phyloP scores from a whole-genome alignment of 2,888 invertebrate genomes.

The Napeogenes inachia region DNA sequence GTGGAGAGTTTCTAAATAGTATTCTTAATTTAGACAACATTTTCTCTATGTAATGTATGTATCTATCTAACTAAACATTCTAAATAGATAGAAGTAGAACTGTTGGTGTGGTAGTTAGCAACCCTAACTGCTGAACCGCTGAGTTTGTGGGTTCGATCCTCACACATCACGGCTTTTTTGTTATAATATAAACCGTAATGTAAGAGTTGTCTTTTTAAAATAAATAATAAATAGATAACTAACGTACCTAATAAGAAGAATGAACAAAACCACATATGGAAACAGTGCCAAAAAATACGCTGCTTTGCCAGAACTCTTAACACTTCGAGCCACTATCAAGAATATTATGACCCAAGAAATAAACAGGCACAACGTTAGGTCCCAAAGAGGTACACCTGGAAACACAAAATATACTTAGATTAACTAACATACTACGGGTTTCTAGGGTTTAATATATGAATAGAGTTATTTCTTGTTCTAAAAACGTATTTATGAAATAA shows the following conservation, averaged over 20 bases:
- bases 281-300: slow-evolving; percentile 94
- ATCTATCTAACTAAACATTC: too few relatives aligned
- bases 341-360: slow-evolving; percentile 83
- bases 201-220: too few relatives aligned
- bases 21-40: too few relatives aligned
- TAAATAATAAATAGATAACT: neutral
- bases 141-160: too few relatives aligned
- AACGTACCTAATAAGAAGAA: slow-evolving; percentile 80
- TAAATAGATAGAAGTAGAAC: too few relatives aligned
- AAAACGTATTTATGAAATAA: neutral
- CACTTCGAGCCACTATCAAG: slow-evolving; percentile 82
- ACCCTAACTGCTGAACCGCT: too few relatives aligned
- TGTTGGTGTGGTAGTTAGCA: too few relatives aligned
- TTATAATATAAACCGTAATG: too few relatives aligned
- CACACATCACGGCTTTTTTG: too few relatives aligned
- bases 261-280: slow-evolving; percentile 87
- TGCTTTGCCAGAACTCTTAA: slow-evolving; percentile 87
- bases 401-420: slow-evolving; percentile 11
- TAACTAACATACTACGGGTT: neutral
- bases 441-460: neutral
- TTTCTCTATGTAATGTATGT: too few relatives aligned
- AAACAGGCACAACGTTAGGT: slow-evolving; percentile 81
- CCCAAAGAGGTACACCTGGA: slow-evolving; percentile 81
- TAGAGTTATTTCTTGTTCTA: too few relatives aligned
- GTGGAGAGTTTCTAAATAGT: too few relatives aligned